Evolutionary conservation across 2,888 invertebrate genomes (phyloP).

Genomic region (Lycaena phlaeas): DNA sequence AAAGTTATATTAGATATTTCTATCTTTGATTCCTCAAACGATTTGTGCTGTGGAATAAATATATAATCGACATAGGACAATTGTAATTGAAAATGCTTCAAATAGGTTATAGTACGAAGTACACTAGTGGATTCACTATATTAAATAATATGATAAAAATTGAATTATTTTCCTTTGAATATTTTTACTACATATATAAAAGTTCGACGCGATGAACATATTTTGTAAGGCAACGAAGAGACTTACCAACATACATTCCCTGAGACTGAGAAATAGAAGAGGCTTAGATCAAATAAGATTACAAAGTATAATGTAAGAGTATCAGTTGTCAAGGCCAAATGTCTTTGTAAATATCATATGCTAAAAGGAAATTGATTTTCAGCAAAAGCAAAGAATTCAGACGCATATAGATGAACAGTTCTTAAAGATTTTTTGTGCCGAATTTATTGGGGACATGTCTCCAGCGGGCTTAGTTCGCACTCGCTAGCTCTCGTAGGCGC

Average conservation of each 20-base stretch:
- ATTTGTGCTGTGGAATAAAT: slow-evolving; percentile 11
- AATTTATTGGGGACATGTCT: too few relatives aligned
- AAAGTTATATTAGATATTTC: slow-evolving; percentile 13
- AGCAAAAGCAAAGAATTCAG: not conserved
- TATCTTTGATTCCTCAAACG: not conserved
- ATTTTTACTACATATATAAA: slow-evolving; percentile 59
- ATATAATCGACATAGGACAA: slow-evolving; percentile 33
- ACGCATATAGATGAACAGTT: too few relatives aligned
- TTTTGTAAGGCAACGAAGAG: slow-evolving; percentile 70
- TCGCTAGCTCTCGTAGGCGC: too few relatives aligned
- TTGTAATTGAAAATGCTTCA: slow-evolving; percentile 46
- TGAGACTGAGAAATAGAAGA: slow-evolving; percentile 65
- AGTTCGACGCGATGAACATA: slow-evolving; percentile 47
- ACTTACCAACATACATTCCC: slow-evolving; percentile 71
- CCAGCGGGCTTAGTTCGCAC: too few relatives aligned
- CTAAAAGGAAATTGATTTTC: not conserved
- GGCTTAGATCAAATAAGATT: slow-evolving; percentile 53
- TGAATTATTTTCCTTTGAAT: slow-evolving; percentile 46
- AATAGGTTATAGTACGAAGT: slow-evolving; percentile 47
- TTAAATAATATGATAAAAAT: slow-evolving; percentile 30
- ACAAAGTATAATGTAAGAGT: slow-evolving; percentile 20
- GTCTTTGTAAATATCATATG: slow-evolving; percentile 1
- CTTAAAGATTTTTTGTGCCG: too few relatives aligned
- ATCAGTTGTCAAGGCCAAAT: slow-evolving; percentile 9
- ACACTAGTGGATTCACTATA: slow-evolving; percentile 34